Evolutionary conservation across 2,888 invertebrate species (phyloP).

Genomic region (Portevinia maculata): DNA sequence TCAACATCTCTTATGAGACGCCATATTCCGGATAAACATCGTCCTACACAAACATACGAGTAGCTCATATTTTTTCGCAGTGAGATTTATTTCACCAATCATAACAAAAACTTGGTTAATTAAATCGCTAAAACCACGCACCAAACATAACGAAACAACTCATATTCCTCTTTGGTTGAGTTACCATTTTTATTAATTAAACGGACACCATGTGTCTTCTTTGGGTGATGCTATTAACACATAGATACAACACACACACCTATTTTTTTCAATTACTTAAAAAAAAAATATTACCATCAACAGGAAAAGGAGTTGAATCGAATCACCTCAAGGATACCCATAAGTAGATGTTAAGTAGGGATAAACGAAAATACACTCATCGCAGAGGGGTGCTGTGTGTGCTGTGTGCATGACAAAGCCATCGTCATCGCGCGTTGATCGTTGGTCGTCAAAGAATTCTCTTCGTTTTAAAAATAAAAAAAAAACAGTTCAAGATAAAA

Average conservation of each 20-base stretch:
- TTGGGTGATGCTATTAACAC: conserved; percentile 43
- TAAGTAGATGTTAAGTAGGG: conserved; percentile 71
- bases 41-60: neutral
- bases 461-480: conserved; percentile 7
- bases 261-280: conserved; percentile 50
- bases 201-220: conserved; percentile 38
- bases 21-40: neutral
- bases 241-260: conserved; percentile 36
- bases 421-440: conserved; percentile 35
- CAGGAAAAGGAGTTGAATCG: conserved; percentile 52
- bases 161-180: conserved; percentile 41
- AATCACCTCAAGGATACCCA: conserved; percentile 69
- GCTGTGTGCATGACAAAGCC: conserved; percentile 54
- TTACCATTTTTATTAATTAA: conserved; percentile 55
- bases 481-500: conserved; percentile 43
- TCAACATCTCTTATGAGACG: neutral
- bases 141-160: conserved; percentile 3
- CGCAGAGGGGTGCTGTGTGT: conserved; percentile 34
- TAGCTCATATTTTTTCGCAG: conserved; percentile 15
- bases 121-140: conserved; percentile 44
- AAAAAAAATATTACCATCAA: neutral
- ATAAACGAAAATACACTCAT: conserved; percentile 64
- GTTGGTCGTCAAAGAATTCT: conserved; percentile 22
- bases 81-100: conserved; percentile 30
- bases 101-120: conserved; percentile 51